Evolutionary conservation across 2,888 invertebrate species (phyloP).

Genomic region (Pomacea canaliculata): DNA sequence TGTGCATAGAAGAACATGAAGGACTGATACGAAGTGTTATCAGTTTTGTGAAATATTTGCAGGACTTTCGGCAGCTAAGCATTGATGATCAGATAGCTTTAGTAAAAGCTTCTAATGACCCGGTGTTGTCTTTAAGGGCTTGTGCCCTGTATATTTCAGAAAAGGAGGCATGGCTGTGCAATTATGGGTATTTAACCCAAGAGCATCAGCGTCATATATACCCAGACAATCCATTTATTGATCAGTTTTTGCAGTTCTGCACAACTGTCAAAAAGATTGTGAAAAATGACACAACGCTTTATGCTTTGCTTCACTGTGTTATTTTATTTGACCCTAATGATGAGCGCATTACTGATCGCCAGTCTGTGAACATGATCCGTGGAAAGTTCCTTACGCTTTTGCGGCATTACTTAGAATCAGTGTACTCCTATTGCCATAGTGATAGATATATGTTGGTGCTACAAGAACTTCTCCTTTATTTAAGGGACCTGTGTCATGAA

Average conservation of each 20-base stretch:
- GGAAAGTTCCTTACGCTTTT: slow-evolving; percentile 71
- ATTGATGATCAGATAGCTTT: slow-evolving; percentile 92
- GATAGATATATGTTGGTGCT: slow-evolving; percentile 50
- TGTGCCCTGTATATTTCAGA: slow-evolving; percentile 83
- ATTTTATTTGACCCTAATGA: slow-evolving; percentile 89
- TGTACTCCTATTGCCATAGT: slow-evolving; percentile 57
- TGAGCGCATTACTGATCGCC: slow-evolving; percentile 74
- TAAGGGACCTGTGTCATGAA: slow-evolving; percentile 4
- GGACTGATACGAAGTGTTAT: slow-evolving; percentile 86
- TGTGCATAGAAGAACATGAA: slow-evolving; percentile 71
- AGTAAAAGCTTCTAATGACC: slow-evolving; percentile 78
- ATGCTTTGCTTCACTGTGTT: slow-evolving; percentile 87
- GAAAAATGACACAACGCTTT: slow-evolving; percentile 88
- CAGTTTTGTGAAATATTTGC: slow-evolving; percentile 75
- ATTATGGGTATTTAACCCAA: slow-evolving; percentile 75
- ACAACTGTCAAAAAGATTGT: slow-evolving; percentile 61
- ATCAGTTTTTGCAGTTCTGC: slow-evolving; percentile 63
- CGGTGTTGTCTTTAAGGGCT: slow-evolving; percentile 8
- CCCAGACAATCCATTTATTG: slow-evolving; percentile 71
- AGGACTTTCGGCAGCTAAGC: slow-evolving; percentile 91
- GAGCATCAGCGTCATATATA: neutral
- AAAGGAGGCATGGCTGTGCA: slow-evolving; percentile 86
- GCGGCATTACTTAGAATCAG: slow-evolving; percentile 68
- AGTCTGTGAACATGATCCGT: slow-evolving; percentile 62
- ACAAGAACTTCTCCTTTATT: slow-evolving; percentile 4